These are phyloP conservation scores for Acanthisitta chloris DNA, from an alignment of 2,113 vertebrate species.

Conservation along the genomic window DNA sequence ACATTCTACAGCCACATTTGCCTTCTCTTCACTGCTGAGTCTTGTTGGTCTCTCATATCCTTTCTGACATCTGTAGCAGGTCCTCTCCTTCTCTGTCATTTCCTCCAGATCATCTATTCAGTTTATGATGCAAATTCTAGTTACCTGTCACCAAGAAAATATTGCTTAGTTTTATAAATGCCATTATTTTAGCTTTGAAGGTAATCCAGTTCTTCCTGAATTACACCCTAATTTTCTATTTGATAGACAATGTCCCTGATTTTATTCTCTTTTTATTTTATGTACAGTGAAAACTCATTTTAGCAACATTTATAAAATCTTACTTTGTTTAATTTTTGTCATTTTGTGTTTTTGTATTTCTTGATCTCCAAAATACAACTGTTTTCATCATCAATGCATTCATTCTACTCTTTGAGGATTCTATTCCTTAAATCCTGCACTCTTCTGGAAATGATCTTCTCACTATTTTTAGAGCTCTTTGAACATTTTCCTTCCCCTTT, in stretches of 20 bases:
- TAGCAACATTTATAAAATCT: not conserved
- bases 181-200: not conserved
- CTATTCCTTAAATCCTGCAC: not conserved
- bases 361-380: not conserved
- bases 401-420: not conserved
- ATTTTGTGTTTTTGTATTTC: not conserved
- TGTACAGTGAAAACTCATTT: not conserved
- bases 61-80: not conserved
- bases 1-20: not conserved
- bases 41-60: not conserved
- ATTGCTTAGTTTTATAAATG: not conserved
- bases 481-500: not conserved
- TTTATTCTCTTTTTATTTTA: not conserved
- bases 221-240: not conserved
- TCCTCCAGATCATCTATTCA: not conserved
- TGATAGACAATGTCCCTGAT: not conserved
- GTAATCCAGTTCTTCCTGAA: not conserved
- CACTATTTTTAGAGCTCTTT: not conserved
- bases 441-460: not conserved
- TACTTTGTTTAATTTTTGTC: not conserved
- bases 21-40: not conserved
- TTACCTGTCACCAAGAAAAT: not conserved
- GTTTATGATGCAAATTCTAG: not conserved
- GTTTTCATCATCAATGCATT: not conserved
- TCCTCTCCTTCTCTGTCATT: not conserved